A percentile compares a stretch with the other conserved stretches of the same genome.
Conservation (phyloP, 2,888 invertebrate species). For the Vandiemenella viatica region DNA sequence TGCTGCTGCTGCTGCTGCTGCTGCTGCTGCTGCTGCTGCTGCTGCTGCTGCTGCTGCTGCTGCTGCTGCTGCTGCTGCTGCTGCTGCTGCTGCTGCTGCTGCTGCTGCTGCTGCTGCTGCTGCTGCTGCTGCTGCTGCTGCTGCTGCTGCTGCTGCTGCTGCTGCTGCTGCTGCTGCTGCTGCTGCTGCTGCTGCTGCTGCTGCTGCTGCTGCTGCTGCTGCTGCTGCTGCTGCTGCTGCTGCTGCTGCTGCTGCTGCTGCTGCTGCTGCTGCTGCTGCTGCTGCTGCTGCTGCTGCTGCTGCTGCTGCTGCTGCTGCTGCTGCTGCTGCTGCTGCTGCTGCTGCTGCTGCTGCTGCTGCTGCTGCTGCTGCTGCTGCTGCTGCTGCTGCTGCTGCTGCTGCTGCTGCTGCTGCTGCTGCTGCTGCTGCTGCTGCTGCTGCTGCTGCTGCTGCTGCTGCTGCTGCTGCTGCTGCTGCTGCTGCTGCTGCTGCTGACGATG, state of each 20-base stretch:
- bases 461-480: background rate
- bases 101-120: background rate
- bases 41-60: constrained; percentile 1
- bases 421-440: background rate
- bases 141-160: background rate
- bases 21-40: constrained; percentile 1
- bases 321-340: background rate
- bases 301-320: background rate
- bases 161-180: background rate
- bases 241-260: background rate
- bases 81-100: background rate
- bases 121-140: background rate
- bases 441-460: background rate
- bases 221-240: background rate
- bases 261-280: background rate
- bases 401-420: background rate
- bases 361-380: background rate
- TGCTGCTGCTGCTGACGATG: too few species aligned
- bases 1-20: background rate
- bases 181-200: background rate
- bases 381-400: background rate
- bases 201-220: background rate
- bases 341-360: background rate
- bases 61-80: constrained; percentile 1
- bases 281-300: background rate